Percentiles rank a stretch among this genome's conserved stretches.
phyloP scores from a whole-genome alignment of 2,888 invertebrate species.

The Drosophila robusta region DNA sequence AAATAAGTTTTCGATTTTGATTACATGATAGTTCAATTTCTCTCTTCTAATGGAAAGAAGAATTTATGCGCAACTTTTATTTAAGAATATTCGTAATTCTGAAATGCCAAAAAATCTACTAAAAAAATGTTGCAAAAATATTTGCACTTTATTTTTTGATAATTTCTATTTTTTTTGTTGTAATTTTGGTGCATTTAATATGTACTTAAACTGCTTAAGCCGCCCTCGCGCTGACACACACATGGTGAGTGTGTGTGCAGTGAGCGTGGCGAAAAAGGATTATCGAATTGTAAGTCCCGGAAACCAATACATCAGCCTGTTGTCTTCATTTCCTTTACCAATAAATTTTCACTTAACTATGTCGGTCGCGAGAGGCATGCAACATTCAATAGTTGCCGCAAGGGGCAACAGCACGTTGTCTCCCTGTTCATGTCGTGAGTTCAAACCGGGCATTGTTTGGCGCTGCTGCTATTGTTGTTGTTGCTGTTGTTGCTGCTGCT shows the following conservation, averaged over 20 bases:
- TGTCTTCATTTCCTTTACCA: constrained; percentile 73
- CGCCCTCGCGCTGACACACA: constrained; percentile 15
- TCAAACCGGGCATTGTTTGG: constrained; percentile 35
- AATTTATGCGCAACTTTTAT: no score
- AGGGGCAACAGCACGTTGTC: constrained; percentile 11
- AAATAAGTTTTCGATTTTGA: no score
- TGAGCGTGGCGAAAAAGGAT: constrained; percentile 63
- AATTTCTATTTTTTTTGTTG: no score
- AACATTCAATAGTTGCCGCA: constrained; percentile 41
- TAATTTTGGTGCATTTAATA: background rate
- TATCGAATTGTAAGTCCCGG: constrained; percentile 69
- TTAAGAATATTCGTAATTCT: no score
- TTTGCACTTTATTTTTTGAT: no score
- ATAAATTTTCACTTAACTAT: constrained; percentile 77
- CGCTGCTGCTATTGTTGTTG: constrained; percentile 3
- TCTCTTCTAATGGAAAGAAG: no score
- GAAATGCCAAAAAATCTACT: no score
- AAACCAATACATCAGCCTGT: constrained; percentile 69
- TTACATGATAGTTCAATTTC: no score
- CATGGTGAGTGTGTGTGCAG: constrained; percentile 4
- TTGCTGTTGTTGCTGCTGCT: constrained; percentile 15
- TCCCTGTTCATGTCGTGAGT: constrained; percentile 19
- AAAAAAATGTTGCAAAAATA: no score
- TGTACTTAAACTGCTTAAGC: background rate
- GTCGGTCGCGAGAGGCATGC: constrained; percentile 60